Percentiles rank a stretch among this genome's conserved stretches.
Conservation (phyloP, 2,888 invertebrate species). For the Beris chalybata region DNA sequence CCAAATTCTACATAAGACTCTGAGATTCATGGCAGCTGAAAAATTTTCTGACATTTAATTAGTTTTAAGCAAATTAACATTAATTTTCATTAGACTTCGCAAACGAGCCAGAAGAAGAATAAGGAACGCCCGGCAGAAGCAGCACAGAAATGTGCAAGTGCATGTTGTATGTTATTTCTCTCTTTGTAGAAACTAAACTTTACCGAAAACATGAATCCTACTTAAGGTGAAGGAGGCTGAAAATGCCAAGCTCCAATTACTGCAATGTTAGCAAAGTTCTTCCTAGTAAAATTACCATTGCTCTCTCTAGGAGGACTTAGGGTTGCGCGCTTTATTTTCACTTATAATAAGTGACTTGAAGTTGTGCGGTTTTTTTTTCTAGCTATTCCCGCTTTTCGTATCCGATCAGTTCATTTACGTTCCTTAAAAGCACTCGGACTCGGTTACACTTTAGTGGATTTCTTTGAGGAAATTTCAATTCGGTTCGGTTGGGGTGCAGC, state of each 20-base stretch:
- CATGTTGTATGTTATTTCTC: background rate
- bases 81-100: slow-evolving; percentile 48
- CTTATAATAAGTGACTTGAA: no score
- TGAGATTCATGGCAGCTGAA: slow-evolving; percentile 37
- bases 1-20: slow-evolving; percentile 37
- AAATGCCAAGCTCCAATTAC: no score
- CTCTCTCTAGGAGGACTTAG: background rate
- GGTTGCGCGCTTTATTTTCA: background rate
- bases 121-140: background rate
- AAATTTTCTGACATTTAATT: slow-evolving; percentile 47
- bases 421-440: no score
- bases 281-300: slow-evolving; percentile 12
- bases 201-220: slow-evolving; percentile 33
- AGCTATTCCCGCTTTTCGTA: no score
- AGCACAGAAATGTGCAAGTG: background rate
- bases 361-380: no score
- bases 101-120: background rate
- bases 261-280: background rate
- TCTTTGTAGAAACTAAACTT: background rate
- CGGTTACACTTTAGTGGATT: no score
- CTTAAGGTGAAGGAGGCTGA: slow-evolving; percentile 25
- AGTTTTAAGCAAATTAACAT: slow-evolving; percentile 55
- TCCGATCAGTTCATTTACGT: no score
- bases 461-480: no score
- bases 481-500: no score